Evolutionary conservation across 2,888 invertebrate genomes (phyloP).

Genomic region (Caenorhabditis sulstoni): DNA sequence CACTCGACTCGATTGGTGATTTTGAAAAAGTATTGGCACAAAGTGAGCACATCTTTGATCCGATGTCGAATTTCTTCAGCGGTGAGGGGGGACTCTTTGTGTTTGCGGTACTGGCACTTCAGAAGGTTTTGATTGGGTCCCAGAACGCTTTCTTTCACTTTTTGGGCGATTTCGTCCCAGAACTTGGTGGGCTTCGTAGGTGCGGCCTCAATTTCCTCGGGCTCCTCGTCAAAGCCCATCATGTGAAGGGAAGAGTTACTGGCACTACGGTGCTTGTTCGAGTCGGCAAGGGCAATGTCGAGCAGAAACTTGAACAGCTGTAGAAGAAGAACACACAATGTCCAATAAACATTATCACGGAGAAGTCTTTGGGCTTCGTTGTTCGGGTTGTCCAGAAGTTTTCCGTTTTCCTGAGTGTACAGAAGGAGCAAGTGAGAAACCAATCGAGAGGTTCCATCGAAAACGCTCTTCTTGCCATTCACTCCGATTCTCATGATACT

Average conservation of each 20-base stretch:
- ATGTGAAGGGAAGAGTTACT: conserved; percentile 40
- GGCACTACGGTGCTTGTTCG: conserved; percentile 51
- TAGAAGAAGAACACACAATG: conserved; percentile 32
- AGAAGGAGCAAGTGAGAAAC: conserved; percentile 22
- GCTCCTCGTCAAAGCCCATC: conserved; percentile 34
- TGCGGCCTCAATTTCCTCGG: conserved; percentile 31
- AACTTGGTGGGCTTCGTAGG: conserved; percentile 38
- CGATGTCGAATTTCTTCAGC: conserved; percentile 36
- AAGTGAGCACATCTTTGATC: conserved; percentile 38
- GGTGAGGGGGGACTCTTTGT: conserved; percentile 32
- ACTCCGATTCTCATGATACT: conserved; percentile 42
- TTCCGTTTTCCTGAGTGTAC: conserved; percentile 47
- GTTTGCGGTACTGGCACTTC: conserved; percentile 40
- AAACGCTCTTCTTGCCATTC: conserved; percentile 11
- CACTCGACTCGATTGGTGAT: conserved; percentile 24
- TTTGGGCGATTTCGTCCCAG: conserved; percentile 40
- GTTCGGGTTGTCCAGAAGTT: conserved; percentile 24
- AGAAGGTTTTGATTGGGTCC: conserved; percentile 27
- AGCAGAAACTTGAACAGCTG: conserved; percentile 30
- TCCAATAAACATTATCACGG: conserved; percentile 37
- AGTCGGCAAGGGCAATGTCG: conserved; percentile 43
- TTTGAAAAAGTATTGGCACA: conserved; percentile 44
- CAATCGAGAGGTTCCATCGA: conserved; percentile 30
- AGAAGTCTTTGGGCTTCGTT: conserved; percentile 30
- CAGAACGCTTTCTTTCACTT: conserved; percentile 46